Evolutionary conservation across 2,888 invertebrate species (phyloP).

Genomic region (Sminthurides aquaticus): DNA sequence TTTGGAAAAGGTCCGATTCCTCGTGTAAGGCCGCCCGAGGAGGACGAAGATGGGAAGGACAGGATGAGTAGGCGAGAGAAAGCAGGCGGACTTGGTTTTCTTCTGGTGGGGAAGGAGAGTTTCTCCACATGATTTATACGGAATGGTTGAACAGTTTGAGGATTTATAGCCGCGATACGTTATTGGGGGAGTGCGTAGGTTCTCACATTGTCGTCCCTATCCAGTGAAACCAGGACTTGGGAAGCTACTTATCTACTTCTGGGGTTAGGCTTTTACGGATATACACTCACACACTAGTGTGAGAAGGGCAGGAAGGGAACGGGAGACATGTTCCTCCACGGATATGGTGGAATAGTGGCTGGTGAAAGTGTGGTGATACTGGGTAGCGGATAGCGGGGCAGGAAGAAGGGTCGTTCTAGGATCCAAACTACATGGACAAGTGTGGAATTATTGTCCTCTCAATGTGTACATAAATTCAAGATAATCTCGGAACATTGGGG

Average conservation of each 20-base stretch:
- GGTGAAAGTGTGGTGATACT: not conserved
- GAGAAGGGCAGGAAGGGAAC: not conserved
- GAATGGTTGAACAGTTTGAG: slow-evolving; percentile 40
- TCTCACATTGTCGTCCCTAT: not conserved
- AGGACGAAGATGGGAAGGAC: not conserved
- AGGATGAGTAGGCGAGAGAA: not conserved
- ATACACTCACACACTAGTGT: too few species aligned
- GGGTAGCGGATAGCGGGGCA: not conserved
- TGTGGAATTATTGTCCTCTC: not conserved
- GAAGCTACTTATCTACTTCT: too few species aligned
- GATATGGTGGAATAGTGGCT: not conserved
- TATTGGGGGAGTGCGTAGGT: not conserved
- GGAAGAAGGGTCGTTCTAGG: not conserved
- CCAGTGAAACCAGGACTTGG: too few species aligned
- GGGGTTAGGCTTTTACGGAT: too few species aligned
- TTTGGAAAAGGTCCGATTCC: not conserved
- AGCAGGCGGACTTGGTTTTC: not conserved
- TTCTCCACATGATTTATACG: slow-evolving; percentile 39
- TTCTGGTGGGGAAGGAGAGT: slow-evolving; percentile 11
- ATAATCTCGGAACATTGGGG: not conserved
- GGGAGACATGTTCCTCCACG: too few species aligned
- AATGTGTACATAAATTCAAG: not conserved
- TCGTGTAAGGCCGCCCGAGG: not conserved
- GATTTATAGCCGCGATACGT: slow-evolving; percentile 41
- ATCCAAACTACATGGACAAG: not conserved